Evolutionary conservation across 2,797 vertebrate species (phyloP).

Genomic region (Alauda arvensis): DNA sequence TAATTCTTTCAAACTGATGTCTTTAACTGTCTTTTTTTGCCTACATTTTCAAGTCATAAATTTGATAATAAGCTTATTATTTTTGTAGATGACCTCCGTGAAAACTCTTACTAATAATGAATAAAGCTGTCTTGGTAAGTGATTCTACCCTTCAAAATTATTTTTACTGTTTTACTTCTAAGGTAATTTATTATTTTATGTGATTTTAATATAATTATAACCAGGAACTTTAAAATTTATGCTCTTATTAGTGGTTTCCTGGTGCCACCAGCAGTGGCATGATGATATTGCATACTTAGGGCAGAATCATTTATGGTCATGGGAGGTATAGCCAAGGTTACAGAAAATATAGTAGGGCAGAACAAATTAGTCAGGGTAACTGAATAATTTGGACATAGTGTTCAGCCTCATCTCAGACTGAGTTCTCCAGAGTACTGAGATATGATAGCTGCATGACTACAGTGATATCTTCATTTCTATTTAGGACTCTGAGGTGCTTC

Average conservation of each 20-base stretch:
- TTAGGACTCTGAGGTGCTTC: background rate
- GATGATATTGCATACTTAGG: slow-evolving; percentile 41
- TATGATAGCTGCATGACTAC: background rate
- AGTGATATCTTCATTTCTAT: background rate
- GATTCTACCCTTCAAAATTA: background rate
- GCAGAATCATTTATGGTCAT: background rate
- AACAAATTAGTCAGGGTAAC: background rate
- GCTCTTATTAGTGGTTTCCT: slow-evolving; percentile 47
- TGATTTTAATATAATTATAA: slow-evolving; percentile 30
- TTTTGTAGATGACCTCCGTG: background rate
- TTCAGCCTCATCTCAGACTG: background rate
- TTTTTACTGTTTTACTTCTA: background rate
- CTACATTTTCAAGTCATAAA: background rate
- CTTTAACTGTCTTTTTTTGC: background rate
- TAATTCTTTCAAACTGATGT: background rate
- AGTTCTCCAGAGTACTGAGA: background rate
- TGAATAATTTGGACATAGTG: background rate
- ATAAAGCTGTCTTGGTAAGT: background rate
- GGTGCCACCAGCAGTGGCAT: slow-evolving; percentile 53
- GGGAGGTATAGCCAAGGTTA: background rate
- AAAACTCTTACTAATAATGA: background rate
- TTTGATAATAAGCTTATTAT: background rate
- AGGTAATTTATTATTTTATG: background rate
- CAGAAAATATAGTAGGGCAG: background rate
- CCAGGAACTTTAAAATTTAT: slow-evolving; percentile 14